phyloP scores from a whole-genome alignment of 92 coral and sea anemone species.

The Anthopleura xanthogrammica region DNA sequence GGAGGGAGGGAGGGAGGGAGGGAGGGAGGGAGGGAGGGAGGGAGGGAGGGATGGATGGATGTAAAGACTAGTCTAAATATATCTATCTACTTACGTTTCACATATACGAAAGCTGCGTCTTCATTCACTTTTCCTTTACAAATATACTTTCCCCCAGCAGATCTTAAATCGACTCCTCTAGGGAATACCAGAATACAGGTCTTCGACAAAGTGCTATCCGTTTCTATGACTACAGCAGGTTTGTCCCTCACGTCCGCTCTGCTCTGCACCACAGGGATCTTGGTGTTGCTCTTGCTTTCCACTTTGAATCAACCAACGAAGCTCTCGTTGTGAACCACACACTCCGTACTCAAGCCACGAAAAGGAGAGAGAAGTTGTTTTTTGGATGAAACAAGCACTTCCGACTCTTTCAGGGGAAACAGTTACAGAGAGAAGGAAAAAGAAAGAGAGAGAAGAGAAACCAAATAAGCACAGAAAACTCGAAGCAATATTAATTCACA shows the following conservation, averaged over 20 bases:
- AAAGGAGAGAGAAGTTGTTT: neutral
- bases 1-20: too few species aligned
- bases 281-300: too few species aligned
- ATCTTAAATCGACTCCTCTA: neutral
- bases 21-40: too few species aligned
- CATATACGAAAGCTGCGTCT: neutral
- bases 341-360: neutral
- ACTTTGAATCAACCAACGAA: constrained; percentile 11
- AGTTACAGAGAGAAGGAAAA: too few species aligned
- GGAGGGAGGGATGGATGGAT: too few species aligned
- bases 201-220: neutral
- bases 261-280: too few species aligned
- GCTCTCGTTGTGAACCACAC: neutral
- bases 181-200: neutral
- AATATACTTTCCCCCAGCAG: constrained; percentile 2
- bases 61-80: too few species aligned
- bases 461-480: too few species aligned
- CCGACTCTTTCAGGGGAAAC: too few species aligned
- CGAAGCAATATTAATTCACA: too few species aligned
- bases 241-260: neutral
- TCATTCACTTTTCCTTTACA: constrained; percentile 5
- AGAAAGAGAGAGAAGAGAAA: too few species aligned
- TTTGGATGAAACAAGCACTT: neutral
- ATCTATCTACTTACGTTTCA: constrained; percentile 20
- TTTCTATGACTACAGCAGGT: neutral